Conservation (phyloP, 2,888 invertebrate species). For the Rambutsinella grinnellia region DNA sequence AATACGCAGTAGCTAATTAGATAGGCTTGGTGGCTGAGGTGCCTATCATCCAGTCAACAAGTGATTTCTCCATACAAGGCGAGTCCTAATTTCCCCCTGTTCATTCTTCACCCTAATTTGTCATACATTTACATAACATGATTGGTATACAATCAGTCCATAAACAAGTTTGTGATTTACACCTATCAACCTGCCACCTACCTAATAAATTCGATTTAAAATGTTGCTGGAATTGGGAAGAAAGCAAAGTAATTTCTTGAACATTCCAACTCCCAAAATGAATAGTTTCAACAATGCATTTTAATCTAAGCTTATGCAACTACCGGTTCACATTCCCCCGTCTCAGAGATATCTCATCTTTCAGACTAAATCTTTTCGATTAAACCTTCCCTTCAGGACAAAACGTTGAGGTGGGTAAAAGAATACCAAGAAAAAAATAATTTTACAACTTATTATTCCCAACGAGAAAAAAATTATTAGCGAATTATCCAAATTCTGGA, state of each 20-base stretch:
- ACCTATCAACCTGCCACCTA: too few relatives aligned
- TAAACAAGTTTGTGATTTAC: background rate
- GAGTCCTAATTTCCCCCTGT: background rate
- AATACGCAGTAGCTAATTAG: background rate
- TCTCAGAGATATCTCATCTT: too few relatives aligned
- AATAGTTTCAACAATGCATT: too few relatives aligned
- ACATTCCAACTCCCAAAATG: too few relatives aligned
- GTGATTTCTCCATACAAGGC: slow-evolving; percentile 18
- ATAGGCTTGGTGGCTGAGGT: background rate
- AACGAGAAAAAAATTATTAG: too few relatives aligned
- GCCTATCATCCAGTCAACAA: background rate
- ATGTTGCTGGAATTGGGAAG: background rate
- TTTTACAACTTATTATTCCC: background rate
- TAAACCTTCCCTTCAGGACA: background rate
- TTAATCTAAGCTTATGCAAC: too few relatives aligned
- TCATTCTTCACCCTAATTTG: background rate
- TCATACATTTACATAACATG: background rate
- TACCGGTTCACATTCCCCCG: too few relatives aligned
- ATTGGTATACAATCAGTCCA: background rate
- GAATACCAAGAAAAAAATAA: slow-evolving; percentile 17
- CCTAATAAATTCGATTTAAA: background rate
- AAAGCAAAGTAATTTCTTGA: background rate
- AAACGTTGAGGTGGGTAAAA: slow-evolving; percentile 23
- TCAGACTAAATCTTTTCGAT: too few relatives aligned
- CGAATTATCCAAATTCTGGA: background rate